Base-by-base conservation (phyloP, 2,113 vertebrate genomes). In the Nematolebias whitei region DNA sequence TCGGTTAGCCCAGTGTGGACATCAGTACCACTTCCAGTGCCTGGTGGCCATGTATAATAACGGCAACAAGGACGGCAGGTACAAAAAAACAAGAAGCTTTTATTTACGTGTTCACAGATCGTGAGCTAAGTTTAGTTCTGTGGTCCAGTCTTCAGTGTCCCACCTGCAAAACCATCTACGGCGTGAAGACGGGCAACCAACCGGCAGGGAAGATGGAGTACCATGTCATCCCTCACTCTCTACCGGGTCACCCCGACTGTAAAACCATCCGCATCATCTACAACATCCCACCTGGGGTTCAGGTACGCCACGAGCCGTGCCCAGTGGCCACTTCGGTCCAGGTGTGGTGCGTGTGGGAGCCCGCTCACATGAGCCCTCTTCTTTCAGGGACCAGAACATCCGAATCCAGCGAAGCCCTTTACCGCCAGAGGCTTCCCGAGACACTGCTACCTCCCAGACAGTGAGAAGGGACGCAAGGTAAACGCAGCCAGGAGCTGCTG, bases 171-270 rank as follows among this genome's bases (percentile, higher is more conserved):
- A 98, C 96, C 76, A 97, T 99, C 77, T 99, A 98, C 0, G 97
- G 97, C 1, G 96, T 96, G 69, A 99, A 98, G 90, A 98, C 96
- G 0, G 97, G 97, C 23, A 98, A 95, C 15, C 97, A 99, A 80
- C 96, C 97, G 0, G 95, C 96, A 0, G 97, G 97, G 68, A 98
- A 98, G 90, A 99, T 99, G 97, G 96, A 98, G 62, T 99, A 95
- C 87, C 97, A 99, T 60, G 89, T 98, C 80, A 98, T 99, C 77
- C 97, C 97, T 3, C 96, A 97, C 10, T 95, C 97, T 0, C 86
- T 99, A 69, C 97, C 97, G 0, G 97, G 97, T 13, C 95, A 99
- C 26, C 92, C 95, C 0, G 96, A 98, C 89, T 95, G 94, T 88
- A 96, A 96, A 79, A 96, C 94, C 76, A 95, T 99, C 78, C 95